phyloP scores from a whole-genome alignment of 2,797 vertebrate genomes.

The Strix occidentalis region DNA sequence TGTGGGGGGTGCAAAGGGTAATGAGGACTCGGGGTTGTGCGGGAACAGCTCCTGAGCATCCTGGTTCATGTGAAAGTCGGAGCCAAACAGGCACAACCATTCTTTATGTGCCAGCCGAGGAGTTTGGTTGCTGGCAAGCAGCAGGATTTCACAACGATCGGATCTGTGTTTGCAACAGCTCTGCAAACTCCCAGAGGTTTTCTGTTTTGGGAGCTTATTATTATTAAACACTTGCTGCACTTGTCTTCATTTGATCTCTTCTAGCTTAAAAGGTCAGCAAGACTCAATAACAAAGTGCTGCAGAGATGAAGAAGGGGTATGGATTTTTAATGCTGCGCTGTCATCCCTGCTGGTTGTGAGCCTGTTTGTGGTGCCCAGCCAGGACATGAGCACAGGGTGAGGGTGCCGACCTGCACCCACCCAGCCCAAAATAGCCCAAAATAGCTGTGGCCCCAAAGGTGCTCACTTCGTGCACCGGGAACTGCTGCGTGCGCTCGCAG shows the following conservation, averaged over 20 bases:
- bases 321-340: background rate
- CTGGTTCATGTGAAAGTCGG: accelerated
- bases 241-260: background rate
- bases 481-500: background rate
- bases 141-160: background rate
- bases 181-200: background rate
- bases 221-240: background rate
- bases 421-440: background rate
- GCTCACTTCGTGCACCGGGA: accelerated
- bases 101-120: background rate
- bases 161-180: accelerated
- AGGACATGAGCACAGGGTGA: accelerated
- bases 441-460: accelerated
- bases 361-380: accelerated
- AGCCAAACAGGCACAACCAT: background rate
- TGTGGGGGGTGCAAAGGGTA: background rate
- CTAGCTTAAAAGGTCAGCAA: background rate
- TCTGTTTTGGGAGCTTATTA: background rate
- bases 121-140: background rate
- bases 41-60: background rate
- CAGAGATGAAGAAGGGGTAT: background rate
- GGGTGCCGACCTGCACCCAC: background rate
- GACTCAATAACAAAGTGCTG: background rate
- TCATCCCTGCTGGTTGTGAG: background rate
- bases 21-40: accelerated